These are phyloP conservation scores for Nansenia antarctica DNA, from an alignment of 2,113 vertebrate species.

Conservation along the genomic window DNA sequence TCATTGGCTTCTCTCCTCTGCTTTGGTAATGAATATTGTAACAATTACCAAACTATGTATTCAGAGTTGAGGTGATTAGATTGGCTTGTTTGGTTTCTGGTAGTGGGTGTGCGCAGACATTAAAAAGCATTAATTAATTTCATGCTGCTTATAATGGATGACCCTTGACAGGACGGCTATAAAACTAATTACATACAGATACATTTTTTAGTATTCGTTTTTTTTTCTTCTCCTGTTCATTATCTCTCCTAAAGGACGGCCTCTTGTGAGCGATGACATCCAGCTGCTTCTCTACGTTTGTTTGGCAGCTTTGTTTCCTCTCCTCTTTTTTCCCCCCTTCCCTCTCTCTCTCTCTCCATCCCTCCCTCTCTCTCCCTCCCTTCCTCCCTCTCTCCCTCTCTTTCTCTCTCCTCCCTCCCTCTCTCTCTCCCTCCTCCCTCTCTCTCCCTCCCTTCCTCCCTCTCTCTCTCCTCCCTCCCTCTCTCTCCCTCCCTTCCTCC, in stretches of 20 bases:
- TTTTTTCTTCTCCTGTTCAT: slow-evolving; percentile 45
- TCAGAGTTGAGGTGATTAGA: slow-evolving; percentile 68
- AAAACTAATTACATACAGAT: slow-evolving; percentile 73
- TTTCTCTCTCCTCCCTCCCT: slow-evolving; percentile 29
- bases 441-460: slow-evolving; percentile 34
- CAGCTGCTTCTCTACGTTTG: slow-evolving; percentile 59
- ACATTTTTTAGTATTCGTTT: slow-evolving; percentile 54
- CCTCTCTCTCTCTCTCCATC: background rate
- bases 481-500: background rate
- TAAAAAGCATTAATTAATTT: slow-evolving; percentile 74
- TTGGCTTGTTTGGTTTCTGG: slow-evolving; percentile 66
- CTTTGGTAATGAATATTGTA: slow-evolving; percentile 64
- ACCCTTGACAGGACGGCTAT: slow-evolving; percentile 69
- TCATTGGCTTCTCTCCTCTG: slow-evolving; percentile 45
- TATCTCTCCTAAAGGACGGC: slow-evolving; percentile 62
- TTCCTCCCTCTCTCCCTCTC: too few species aligned
- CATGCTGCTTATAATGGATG: slow-evolving; percentile 69
- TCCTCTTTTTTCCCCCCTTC: background rate
- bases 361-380: too few species aligned
- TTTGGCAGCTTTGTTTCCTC: slow-evolving; percentile 53
- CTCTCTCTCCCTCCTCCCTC: background rate
- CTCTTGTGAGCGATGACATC: slow-evolving; percentile 67
- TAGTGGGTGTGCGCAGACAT: slow-evolving; percentile 65
- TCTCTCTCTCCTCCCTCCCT: too few species aligned
- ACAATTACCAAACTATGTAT: slow-evolving; percentile 64